These are phyloP conservation scores for Megaptera novaeangliae DNA, from an alignment of 2,113 vertebrate species.

Conservation along the genomic window DNA sequence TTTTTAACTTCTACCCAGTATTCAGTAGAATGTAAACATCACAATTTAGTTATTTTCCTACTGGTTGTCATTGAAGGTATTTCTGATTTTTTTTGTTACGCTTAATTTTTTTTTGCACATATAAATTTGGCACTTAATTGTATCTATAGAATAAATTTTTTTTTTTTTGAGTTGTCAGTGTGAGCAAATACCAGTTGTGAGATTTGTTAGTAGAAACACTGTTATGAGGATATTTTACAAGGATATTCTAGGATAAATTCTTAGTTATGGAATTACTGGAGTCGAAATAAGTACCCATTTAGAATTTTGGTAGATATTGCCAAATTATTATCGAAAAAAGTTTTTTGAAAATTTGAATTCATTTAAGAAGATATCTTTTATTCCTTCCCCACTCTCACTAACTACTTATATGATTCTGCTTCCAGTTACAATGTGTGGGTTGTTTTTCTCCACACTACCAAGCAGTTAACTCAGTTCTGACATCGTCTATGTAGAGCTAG, in stretches of 20 bases:
- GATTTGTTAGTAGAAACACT: too few species aligned
- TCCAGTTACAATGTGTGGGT: background rate
- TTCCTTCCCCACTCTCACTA: background rate
- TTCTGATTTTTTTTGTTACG: background rate
- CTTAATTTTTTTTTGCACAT: background rate
- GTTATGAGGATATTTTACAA: too few species aligned
- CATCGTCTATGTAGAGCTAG: background rate
- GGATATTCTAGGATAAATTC: background rate
- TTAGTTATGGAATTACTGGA: background rate
- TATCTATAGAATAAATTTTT: background rate
- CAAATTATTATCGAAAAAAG: background rate
- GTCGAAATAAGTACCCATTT: background rate
- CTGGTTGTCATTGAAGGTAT: background rate
- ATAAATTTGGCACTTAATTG: background rate
- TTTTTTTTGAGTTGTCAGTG: too few species aligned
- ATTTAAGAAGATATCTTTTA: background rate
- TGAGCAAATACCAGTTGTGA: too few species aligned
- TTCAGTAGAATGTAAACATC: background rate
- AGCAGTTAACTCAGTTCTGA: background rate
- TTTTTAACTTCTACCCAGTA: background rate
- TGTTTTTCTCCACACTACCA: background rate
- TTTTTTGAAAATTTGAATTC: background rate
- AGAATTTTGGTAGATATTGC: background rate
- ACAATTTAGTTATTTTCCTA: conserved; percentile 1
- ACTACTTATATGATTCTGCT: background rate